phyloP scores from a whole-genome alignment of 2,888 invertebrate species.

The Microctonus hyperodae region DNA sequence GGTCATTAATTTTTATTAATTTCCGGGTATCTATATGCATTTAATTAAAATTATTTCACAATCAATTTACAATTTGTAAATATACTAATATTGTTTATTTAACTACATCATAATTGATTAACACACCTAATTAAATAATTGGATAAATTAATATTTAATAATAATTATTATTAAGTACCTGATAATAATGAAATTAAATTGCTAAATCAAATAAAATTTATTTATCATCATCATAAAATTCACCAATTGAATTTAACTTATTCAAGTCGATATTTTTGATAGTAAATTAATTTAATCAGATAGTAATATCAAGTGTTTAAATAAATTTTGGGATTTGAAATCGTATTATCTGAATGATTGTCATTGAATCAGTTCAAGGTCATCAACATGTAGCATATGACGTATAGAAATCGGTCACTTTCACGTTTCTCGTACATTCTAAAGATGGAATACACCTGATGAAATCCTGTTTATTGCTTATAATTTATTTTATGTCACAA shows the following conservation, averaged over 20 bases:
- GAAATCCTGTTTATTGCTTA: not conserved
- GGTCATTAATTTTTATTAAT: too few relatives aligned
- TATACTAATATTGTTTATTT: too few relatives aligned
- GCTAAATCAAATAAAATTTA: too few relatives aligned
- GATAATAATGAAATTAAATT: not conserved
- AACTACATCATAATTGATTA: too few relatives aligned
- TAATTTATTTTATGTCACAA: not conserved
- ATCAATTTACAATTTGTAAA: too few relatives aligned
- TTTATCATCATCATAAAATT: not conserved
- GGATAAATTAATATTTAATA: too few relatives aligned
- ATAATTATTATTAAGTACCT: too few relatives aligned
- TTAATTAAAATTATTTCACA: too few relatives aligned
- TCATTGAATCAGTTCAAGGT: conserved; percentile 9
- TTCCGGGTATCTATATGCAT: too few relatives aligned
- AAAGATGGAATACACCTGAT: conserved; percentile 4
- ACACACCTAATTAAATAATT: too few relatives aligned
- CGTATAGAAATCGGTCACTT: conserved; percentile 16
- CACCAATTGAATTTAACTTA: not conserved
- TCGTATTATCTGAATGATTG: not conserved
- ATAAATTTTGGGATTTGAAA: not conserved
- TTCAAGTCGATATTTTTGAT: not conserved
- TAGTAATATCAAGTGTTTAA: not conserved
- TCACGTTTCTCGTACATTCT: conserved; percentile 8
- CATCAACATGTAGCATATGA: not conserved
- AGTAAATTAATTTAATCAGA: not conserved